Conservation (phyloP, 92 coral and sea anemone species). For the Blastomussa wellsi region DNA sequence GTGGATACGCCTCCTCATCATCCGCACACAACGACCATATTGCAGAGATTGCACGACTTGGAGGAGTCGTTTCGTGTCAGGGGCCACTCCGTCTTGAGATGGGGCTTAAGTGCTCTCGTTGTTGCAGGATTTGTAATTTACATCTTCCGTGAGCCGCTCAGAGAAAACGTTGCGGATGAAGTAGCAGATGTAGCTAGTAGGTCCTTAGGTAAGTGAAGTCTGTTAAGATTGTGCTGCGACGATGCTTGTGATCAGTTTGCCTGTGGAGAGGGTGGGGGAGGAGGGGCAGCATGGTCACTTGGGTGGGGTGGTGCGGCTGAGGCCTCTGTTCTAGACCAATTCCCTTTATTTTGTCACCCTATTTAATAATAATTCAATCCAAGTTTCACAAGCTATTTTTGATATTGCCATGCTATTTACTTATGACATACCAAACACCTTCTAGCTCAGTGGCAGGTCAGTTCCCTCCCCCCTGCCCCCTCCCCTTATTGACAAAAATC, state of each 20-base stretch:
- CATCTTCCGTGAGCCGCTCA: slow-evolving; percentile 84
- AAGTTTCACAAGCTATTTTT: no score
- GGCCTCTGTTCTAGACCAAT: no score
- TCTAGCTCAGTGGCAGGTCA: no score
- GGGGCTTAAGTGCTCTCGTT: slow-evolving; percentile 78
- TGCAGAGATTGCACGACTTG: slow-evolving; percentile 76
- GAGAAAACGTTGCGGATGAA: slow-evolving; percentile 96
- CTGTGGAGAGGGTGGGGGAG: background rate
- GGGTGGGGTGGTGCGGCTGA: no score
- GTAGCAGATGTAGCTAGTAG: slow-evolving; percentile 96
- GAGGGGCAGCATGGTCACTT: background rate
- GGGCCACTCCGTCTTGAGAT: slow-evolving; percentile 83
- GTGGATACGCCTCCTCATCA: slow-evolving; percentile 4
- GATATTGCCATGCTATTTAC: no score
- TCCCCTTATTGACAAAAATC: no score
- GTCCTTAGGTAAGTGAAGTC: slow-evolving; percentile 75
- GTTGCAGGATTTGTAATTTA: slow-evolving; percentile 60
- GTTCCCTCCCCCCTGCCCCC: no score
- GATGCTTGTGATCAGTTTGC: no score
- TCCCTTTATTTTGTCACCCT: no score
- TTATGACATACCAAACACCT: no score
- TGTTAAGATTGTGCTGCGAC: background rate
- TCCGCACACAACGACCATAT: slow-evolving; percentile 45
- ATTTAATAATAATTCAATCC: no score
- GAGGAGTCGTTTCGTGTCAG: slow-evolving; percentile 87